Conservation (phyloP, 2,888 invertebrate genomes). For the Chymomyza fuscimana region DNA sequence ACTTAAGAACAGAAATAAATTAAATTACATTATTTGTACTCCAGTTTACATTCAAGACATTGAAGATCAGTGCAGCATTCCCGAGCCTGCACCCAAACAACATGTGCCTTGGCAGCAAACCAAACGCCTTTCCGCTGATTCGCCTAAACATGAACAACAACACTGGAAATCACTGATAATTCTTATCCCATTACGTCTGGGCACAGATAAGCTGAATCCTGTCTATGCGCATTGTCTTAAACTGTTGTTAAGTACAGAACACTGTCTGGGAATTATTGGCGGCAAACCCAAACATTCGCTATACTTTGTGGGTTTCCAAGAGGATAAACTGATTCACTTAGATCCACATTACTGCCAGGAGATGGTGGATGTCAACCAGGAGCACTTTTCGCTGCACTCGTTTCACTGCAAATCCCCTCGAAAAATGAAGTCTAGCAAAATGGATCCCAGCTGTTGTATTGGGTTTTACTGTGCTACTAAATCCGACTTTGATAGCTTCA, state of each 20-base stretch:
- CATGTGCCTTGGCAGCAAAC: constrained; percentile 77
- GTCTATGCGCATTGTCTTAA: constrained; percentile 92
- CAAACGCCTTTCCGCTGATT: constrained; percentile 41
- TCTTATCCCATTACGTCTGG: constrained; percentile 91
- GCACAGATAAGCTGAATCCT: constrained; percentile 91
- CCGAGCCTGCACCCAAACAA: constrained; percentile 75
- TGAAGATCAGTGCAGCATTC: constrained; percentile 83
- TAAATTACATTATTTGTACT: constrained; percentile 33
- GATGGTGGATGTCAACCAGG: constrained; percentile 90
- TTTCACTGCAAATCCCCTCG: constrained; percentile 93
- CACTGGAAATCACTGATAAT: constrained; percentile 89
- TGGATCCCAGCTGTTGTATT: constrained; percentile 96
- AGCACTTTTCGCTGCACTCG: constrained; percentile 87
- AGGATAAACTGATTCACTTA: constrained; percentile 93
- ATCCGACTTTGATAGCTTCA: constrained; percentile 88
- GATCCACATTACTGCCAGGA: constrained; percentile 98
- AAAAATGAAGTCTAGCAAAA: constrained; percentile 90
- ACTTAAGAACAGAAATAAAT: too few relatives aligned
- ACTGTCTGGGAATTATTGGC: constrained; percentile 95
- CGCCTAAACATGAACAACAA: constrained; percentile 47
- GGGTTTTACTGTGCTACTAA: constrained; percentile 91
- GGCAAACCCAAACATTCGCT: constrained; percentile 95
- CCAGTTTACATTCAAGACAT: constrained; percentile 89
- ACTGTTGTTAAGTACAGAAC: constrained; percentile 87
- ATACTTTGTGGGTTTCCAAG: constrained; percentile 96